These are phyloP conservation scores for Mixornis gularis DNA, from an alignment of 2,113 vertebrate species.

Conservation along the genomic window DNA sequence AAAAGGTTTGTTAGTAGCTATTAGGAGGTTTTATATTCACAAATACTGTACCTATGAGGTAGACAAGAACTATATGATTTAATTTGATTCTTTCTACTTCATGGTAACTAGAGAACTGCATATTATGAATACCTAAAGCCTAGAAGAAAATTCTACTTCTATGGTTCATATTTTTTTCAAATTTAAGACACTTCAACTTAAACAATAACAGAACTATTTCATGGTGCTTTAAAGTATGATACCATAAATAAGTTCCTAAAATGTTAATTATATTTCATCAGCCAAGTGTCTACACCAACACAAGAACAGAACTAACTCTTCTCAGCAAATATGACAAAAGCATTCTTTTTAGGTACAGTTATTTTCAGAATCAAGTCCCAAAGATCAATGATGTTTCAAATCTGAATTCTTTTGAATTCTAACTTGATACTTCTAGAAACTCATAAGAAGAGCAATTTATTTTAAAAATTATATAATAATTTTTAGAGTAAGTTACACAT, in stretches of 20 bases:
- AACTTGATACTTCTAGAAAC: neutral
- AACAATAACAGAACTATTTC: neutral
- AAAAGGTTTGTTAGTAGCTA: neutral
- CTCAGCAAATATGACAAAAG: neutral
- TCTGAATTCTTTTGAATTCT: neutral
- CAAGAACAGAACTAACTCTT: neutral
- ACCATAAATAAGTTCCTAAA: neutral
- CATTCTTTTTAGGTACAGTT: neutral
- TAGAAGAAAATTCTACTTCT: neutral
- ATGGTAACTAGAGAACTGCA: neutral
- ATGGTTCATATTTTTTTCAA: neutral
- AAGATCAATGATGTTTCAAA: neutral
- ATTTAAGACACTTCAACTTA: neutral
- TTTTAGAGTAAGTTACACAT: neutral
- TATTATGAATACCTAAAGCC: neutral
- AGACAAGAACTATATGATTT: neutral
- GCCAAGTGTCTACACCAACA: neutral
- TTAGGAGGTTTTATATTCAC: neutral
- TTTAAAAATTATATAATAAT: neutral
- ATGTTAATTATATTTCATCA: neutral
- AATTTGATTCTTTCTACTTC: neutral
- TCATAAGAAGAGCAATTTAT: neutral
- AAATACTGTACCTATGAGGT: neutral
- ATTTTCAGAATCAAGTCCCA: neutral
- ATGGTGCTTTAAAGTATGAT: neutral